Percentiles rank a stretch among this genome's conserved stretches.
phyloP scores from a whole-genome alignment of 1,140 invertebrate species.

The Calephelis virginiensis region DNA sequence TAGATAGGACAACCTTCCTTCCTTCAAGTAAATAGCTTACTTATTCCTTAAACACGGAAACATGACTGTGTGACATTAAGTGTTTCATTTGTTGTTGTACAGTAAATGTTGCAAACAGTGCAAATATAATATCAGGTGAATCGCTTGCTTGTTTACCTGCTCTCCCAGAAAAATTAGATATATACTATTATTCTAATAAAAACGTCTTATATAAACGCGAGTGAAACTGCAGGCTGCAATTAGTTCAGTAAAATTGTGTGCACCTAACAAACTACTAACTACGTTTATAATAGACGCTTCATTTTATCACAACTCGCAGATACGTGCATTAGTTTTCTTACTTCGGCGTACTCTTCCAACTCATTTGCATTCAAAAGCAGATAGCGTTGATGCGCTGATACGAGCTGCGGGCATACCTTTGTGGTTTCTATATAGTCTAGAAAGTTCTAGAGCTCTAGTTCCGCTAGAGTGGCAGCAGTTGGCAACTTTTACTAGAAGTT shows the following conservation, averaged over 20 bases:
- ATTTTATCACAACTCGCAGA: conserved; percentile 42
- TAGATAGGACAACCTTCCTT: too few relatives aligned
- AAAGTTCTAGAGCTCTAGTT: conserved; percentile 66
- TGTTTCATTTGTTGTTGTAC: too few relatives aligned
- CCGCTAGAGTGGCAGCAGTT: conserved; percentile 61
- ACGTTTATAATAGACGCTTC: conserved; percentile 23
- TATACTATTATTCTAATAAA: too few relatives aligned
- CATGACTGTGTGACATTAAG: too few relatives aligned
- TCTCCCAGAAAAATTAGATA: too few relatives aligned
- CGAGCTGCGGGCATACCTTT: conserved; percentile 58
- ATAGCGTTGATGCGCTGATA: conserved; percentile 72
- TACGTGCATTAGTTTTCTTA: conserved; percentile 63
- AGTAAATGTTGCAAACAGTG: too few relatives aligned
- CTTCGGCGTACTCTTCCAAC: conserved; percentile 67
- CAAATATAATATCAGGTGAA: too few relatives aligned
- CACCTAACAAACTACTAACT: conserved; percentile 6
- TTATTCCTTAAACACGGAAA: too few relatives aligned
- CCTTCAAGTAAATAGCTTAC: too few relatives aligned
- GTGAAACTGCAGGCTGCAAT: too few relatives aligned
- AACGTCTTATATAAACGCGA: too few relatives aligned
- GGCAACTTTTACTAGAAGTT: conserved; percentile 66
- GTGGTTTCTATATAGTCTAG: conserved; percentile 71
- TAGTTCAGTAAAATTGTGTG: background rate
- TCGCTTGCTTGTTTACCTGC: too few relatives aligned
- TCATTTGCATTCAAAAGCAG: conserved; percentile 77